Evolutionary conservation across 2,113 vertebrate species (phyloP).

Genomic region (Numida meleagris): DNA sequence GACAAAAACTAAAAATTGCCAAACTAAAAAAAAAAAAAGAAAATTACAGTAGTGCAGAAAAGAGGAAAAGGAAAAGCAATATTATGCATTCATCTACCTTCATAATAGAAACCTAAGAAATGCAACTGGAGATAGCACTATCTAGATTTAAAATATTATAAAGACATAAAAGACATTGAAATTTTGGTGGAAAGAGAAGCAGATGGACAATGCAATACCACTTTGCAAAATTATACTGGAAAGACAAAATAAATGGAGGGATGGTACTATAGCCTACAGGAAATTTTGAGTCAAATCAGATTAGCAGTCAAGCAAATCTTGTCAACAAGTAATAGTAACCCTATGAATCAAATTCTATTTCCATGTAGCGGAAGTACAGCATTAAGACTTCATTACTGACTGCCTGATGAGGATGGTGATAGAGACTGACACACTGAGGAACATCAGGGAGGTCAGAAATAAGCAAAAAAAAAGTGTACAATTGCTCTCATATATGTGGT

Average conservation of each 20-base stretch:
- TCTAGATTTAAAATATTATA: neutral
- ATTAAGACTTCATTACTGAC: neutral
- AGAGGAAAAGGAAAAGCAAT: neutral
- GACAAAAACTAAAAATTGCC: neutral
- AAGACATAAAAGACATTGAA: neutral
- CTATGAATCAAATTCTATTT: neutral
- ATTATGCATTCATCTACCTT: neutral
- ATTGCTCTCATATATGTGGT: neutral
- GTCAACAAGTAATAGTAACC: neutral
- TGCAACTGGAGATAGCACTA: neutral
- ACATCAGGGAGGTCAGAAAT: neutral
- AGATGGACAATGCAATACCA: neutral
- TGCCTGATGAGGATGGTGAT: slow-evolving; percentile 7
- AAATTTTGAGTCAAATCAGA: neutral
- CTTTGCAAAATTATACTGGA: neutral
- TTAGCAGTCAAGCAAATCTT: neutral
- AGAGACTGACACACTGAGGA: neutral
- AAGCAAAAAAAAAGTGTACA: neutral
- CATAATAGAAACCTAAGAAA: neutral
- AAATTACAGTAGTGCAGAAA: neutral
- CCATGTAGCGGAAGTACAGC: neutral
- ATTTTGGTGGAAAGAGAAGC: neutral
- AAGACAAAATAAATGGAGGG: neutral
- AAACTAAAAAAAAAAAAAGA: neutral
- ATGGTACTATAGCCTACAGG: neutral